Evolutionary conservation across 2,797 vertebrate genomes (phyloP).

Genomic region (Gymnoscopelus microlampas): DNA sequence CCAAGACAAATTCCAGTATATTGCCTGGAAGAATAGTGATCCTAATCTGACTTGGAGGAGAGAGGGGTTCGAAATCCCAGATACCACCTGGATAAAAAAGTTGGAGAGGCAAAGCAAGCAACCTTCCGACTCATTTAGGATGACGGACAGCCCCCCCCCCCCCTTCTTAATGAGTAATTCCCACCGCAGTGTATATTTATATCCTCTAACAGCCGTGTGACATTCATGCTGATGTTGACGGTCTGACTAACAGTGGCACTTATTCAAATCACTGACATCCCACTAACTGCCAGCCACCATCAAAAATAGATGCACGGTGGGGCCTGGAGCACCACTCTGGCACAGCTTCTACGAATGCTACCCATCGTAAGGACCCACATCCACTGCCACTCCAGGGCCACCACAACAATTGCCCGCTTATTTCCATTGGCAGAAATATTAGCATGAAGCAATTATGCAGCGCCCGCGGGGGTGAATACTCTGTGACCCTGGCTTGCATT

Average conservation of each 20-base stretch:
- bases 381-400: constrained; percentile 52
- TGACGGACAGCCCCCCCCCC: constrained; percentile 45
- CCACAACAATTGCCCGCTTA: constrained; percentile 27
- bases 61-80: constrained; percentile 5
- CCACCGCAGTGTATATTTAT: constrained; percentile 50
- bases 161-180: constrained; percentile 55
- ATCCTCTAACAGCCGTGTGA: constrained; percentile 48
- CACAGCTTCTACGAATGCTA: constrained; percentile 18
- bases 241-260: constrained; percentile 60
- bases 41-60: constrained; percentile 26
- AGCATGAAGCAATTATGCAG: constrained; percentile 67
- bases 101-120: constrained; percentile 55
- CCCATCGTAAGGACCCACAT: constrained; percentile 32
- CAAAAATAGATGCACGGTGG: constrained; percentile 42
- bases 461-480: constrained; percentile 51
- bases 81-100: constrained; percentile 35
- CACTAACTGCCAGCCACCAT: constrained; percentile 29
- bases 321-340: constrained; percentile 26
- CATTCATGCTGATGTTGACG: constrained; percentile 52
- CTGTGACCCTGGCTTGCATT: constrained; percentile 53
- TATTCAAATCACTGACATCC: constrained; percentile 61
- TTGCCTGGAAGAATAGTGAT: constrained; percentile 6
- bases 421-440: constrained; percentile 51
- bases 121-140: constrained; percentile 44
- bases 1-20: no score